Percentiles rank a stretch among this genome's conserved stretches.
Conservation (phyloP, 2,113 vertebrate genomes). For the Trachemys scripta region DNA sequence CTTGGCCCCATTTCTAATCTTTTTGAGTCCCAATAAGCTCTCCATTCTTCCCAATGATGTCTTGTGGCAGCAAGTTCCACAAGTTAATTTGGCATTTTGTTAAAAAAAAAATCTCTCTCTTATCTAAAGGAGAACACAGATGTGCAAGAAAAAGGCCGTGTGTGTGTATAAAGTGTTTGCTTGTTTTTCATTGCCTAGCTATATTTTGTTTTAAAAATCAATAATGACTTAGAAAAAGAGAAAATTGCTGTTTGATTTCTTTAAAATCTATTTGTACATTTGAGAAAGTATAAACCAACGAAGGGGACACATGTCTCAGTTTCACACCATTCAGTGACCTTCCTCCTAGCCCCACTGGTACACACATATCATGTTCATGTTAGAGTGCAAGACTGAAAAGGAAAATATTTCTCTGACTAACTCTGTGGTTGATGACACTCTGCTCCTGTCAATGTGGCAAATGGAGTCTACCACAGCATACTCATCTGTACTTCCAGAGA, state of each 20-base stretch:
- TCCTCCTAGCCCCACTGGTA: background rate
- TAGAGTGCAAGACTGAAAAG: constrained; percentile 31
- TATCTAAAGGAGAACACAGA: rapidly evolving
- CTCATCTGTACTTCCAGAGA: constrained; percentile 55
- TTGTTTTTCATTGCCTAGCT: background rate
- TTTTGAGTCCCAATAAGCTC: background rate
- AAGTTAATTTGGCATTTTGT: background rate
- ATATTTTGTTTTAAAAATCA: background rate
- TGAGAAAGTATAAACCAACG: background rate
- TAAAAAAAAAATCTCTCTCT: background rate
- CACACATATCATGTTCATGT: background rate
- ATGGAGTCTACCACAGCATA: constrained; percentile 50
- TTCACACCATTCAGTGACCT: constrained; percentile 1
- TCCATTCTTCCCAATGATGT: background rate
- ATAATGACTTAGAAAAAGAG: too few relatives aligned
- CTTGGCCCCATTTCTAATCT: background rate
- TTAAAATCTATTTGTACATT: background rate
- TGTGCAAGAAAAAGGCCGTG: background rate
- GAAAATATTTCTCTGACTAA: constrained; percentile 58
- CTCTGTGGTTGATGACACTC: constrained; percentile 44
- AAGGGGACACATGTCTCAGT: background rate
- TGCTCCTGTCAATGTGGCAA: constrained; percentile 66
- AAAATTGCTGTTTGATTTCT: too few relatives aligned
- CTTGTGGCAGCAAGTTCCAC: background rate
- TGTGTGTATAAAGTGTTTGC: rapidly evolving